These are phyloP conservation scores for Vanessa cardui DNA, from an alignment of 2,888 invertebrate genomes.

Conservation along the genomic window DNA sequence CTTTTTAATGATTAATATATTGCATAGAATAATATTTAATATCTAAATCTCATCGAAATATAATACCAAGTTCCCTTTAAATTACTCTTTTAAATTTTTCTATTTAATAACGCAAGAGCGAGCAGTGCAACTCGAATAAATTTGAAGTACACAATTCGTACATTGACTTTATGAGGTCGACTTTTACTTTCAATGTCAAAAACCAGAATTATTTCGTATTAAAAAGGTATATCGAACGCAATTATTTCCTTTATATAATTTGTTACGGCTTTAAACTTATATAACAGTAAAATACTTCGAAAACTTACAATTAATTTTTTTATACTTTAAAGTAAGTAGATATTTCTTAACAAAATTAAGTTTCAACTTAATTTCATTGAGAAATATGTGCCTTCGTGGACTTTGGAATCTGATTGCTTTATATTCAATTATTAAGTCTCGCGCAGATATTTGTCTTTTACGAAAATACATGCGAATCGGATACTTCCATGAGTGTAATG, in stretches of 20 bases:
- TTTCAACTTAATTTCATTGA: too few relatives aligned
- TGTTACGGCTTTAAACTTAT: not conserved
- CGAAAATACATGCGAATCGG: too few relatives aligned
- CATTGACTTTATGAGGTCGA: conserved; percentile 2
- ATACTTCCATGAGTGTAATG: too few relatives aligned
- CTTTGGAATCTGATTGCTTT: too few relatives aligned
- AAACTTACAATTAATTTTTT: too few relatives aligned
- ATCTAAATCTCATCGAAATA: not conserved
- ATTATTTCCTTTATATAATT: not conserved
- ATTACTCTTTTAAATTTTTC: not conserved
- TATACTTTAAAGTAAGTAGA: too few relatives aligned
- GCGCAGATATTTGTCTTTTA: too few relatives aligned
- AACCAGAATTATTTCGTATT: not conserved
- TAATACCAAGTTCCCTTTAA: not conserved
- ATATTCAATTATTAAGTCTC: too few relatives aligned
- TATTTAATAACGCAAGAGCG: not conserved
- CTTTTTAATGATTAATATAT: not conserved
- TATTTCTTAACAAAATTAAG: too few relatives aligned
- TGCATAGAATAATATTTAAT: not conserved
- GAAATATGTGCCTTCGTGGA: too few relatives aligned
- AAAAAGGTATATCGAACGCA: not conserved
- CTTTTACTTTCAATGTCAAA: conserved; percentile 3
- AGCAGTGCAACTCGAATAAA: conserved; percentile 1
- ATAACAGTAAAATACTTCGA: too few relatives aligned
- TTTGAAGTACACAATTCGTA: not conserved